Conservation (phyloP, 2,797 vertebrate species). For the Sebastes kiyomatsui region DNA sequence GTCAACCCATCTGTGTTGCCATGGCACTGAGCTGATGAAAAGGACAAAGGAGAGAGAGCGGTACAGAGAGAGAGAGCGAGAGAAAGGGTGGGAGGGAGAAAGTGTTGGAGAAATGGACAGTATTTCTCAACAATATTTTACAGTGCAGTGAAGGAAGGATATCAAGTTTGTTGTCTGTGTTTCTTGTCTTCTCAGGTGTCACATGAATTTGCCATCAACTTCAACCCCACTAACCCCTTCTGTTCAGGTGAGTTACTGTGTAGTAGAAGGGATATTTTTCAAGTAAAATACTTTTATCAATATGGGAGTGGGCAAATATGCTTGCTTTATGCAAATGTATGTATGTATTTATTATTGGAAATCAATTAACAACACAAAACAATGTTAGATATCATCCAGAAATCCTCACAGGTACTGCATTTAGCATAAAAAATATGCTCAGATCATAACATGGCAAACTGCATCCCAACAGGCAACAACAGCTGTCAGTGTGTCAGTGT, state of each 20-base stretch:
- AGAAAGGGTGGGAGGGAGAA: slow-evolving; percentile 42
- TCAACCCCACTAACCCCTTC: slow-evolving; percentile 97
- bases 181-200: slow-evolving; percentile 88
- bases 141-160: background rate
- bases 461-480: no score
- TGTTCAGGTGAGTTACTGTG: slow-evolving; percentile 88
- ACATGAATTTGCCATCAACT: slow-evolving; percentile 99
- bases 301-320: no score
- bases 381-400: no score
- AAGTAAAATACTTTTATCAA: no score
- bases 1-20: slow-evolving; percentile 86
- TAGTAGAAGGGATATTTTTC: background rate
- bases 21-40: slow-evolving; percentile 82
- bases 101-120: slow-evolving; percentile 51
- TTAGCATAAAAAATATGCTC: no score
- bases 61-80: slow-evolving; percentile 16
- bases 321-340: no score
- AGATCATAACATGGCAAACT: no score
- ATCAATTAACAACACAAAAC: no score
- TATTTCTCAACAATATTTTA: slow-evolving; percentile 42
- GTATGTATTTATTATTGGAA: no score
- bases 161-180: slow-evolving; percentile 5
- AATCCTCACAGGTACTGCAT: no score
- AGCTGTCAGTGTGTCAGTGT: no score
- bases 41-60: slow-evolving; percentile 75